Percentiles rank a stretch among this genome's conserved stretches.
These are phyloP conservation scores for Arrhopalites spinosus DNA, from an alignment of 2,888 invertebrate species.

Conservation along the genomic window DNA sequence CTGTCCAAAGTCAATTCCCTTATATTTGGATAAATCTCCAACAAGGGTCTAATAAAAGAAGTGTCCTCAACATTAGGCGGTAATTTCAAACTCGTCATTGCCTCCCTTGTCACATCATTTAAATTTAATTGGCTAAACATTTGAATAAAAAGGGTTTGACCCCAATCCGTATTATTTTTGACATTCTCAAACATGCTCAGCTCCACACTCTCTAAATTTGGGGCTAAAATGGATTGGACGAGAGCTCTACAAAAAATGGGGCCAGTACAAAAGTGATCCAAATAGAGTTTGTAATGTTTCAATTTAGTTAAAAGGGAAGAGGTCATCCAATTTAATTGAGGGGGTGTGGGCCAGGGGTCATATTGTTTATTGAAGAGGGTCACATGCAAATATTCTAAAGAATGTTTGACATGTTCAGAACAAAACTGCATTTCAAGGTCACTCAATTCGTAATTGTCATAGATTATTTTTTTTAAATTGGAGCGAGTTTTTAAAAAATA, in stretches of 20 bases:
- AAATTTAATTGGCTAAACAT: not conserved
- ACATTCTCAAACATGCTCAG: not conserved
- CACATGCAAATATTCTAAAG: not conserved
- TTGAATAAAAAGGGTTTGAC: not conserved
- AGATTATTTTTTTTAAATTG: not conserved
- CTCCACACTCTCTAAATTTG: not conserved
- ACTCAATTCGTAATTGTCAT: not conserved
- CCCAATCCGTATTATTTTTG: not conserved
- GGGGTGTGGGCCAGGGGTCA: constrained; percentile 8
- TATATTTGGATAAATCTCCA: not conserved
- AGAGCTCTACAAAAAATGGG: constrained; percentile 18
- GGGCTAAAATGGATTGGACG: not conserved
- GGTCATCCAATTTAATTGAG: not conserved
- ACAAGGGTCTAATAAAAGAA: not conserved
- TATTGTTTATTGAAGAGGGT: no score
- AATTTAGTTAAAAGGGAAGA: not conserved
- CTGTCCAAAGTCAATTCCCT: not conserved
- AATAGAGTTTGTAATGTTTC: not conserved
- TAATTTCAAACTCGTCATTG: not conserved
- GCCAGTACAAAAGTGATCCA: constrained; percentile 17
- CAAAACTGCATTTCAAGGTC: not conserved
- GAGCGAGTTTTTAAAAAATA: not conserved
- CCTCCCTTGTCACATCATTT: not conserved
- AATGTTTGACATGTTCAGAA: not conserved
- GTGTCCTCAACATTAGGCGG: not conserved